phyloP scores from a whole-genome alignment of 1,140 invertebrate species.

The Macrotrachela quadricornifera region DNA sequence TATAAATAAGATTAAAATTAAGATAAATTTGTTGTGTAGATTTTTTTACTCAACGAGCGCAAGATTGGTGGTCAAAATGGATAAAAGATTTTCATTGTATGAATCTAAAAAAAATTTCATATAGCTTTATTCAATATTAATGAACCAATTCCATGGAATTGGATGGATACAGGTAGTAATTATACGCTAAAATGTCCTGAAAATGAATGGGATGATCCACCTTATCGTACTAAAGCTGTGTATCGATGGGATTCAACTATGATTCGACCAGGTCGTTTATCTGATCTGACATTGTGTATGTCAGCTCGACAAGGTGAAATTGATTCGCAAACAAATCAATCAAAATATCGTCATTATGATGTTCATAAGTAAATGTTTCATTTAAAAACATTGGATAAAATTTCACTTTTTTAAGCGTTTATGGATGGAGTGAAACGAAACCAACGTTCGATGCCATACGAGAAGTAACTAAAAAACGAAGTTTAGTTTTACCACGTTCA shows the following conservation, averaged over 20 bases:
- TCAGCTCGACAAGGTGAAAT: slow-evolving; percentile 27
- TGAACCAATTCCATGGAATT: slow-evolving; percentile 8
- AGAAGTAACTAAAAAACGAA: slow-evolving; percentile 32
- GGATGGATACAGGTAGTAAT: slow-evolving; percentile 39
- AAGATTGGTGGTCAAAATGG: slow-evolving; percentile 51
- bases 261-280: no score
- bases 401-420: no score
- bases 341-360: slow-evolving; percentile 6
- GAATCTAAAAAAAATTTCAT: slow-evolving; percentile 29
- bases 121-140: slow-evolving; percentile 10
- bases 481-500: slow-evolving; percentile 60
- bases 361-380: slow-evolving; percentile 5
- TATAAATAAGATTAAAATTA: no score
- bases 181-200: slow-evolving; percentile 47
- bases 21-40: no score
- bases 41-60: slow-evolving; percentile 53
- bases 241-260: no score
- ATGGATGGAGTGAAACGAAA: slow-evolving; percentile 11
- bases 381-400: no score
- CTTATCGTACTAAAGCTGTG: no score
- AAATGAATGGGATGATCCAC: no score
- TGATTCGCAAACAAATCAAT: slow-evolving; percentile 38
- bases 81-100: slow-evolving; percentile 42
- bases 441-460: slow-evolving; percentile 31
- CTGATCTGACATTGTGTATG: slow-evolving; percentile 22